Percentiles rank a stretch among this genome's conserved stretches.
phyloP scores from a whole-genome alignment of 2,113 vertebrate genomes.

The Syngnathoides biaculeatus region DNA sequence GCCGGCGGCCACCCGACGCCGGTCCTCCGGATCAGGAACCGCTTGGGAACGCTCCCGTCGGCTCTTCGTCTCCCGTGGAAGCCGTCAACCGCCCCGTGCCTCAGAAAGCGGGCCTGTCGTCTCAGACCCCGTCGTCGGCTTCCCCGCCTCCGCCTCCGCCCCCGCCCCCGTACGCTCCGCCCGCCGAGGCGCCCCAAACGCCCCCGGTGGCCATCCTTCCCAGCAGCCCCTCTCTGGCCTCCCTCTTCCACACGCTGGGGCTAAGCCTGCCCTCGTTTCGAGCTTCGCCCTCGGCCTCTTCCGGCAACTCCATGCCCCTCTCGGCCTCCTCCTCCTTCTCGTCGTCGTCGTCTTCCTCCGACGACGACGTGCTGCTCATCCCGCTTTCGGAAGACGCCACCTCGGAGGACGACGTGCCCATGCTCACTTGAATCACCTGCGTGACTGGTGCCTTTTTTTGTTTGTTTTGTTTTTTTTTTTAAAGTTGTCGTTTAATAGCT shows the following conservation, averaged over 20 bases:
- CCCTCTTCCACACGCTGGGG: conserved; percentile 65
- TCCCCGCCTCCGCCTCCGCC: conserved; percentile 52
- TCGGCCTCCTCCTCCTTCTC: conserved; percentile 66
- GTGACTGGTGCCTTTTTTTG: conserved; percentile 73
- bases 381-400: conserved; percentile 79
- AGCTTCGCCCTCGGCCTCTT: conserved; percentile 55
- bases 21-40: conserved; percentile 51
- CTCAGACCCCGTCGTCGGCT: conserved; percentile 8
- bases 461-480: no score
- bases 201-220: conserved; percentile 51
- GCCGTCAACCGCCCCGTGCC: conserved; percentile 71
- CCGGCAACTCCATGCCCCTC: conserved; percentile 63
- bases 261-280: conserved; percentile 66
- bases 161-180: conserved; percentile 46
- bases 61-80: conserved; percentile 66
- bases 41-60: conserved; percentile 36
- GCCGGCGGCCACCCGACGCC: conserved; percentile 52
- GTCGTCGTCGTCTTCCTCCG: conserved; percentile 61
- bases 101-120: conserved; percentile 66
- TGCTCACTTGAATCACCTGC: conserved; percentile 73
- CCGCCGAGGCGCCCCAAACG: conserved; percentile 22
- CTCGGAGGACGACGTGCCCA: conserved; percentile 81
- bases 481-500: conserved; percentile 20
- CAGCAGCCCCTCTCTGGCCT: conserved; percentile 66
- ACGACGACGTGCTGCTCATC: conserved; percentile 85